Evolutionary conservation across 2,888 invertebrate genomes (phyloP), one percentile per base, ranked within the genome.

Genomic region (Ormyrus thymus): DNA sequence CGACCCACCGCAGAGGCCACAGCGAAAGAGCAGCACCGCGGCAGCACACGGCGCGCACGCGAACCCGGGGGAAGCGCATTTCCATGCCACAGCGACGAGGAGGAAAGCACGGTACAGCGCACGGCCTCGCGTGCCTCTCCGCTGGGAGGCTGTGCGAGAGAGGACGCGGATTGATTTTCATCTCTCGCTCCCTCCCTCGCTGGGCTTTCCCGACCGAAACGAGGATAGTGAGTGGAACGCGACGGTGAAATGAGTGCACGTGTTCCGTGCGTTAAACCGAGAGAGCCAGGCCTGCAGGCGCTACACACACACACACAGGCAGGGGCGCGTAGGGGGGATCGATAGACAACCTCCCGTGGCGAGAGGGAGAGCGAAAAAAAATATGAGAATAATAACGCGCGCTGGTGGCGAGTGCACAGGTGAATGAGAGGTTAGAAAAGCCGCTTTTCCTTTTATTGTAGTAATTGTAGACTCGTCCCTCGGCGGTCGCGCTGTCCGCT

Each of bases 51-150:
- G 29, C 29, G 29, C 29, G 29, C 29, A 29, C 29, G 4, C 29
- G 29, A 29, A 2, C 0, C 2, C 29, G 29, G 29, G 4, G 29
- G 29, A 29, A 29, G 29, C 29, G 29, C 29, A 68, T 77, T 82
- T 82, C 83, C 83, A 84, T 83, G 86, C 82, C 75, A 80, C 73
- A 82, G 76, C 83, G 79, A 80, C 91, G 91, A 91, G 92, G 91
- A 91, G 79, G 70, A 66, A 74, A 78, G 82, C 84, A 75, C 66
- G 66, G 75, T 68, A 71, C 29, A 1, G 4, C 29, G 0, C 29
- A 29, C 29, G 4, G 29, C 29, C 29, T 29, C 4, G 29, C 29
- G 29, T 29, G 29, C 4, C 29, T 29, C 4, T 29, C 3, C 29
- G 29, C 29, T 29, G 29, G 29, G 29, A 29, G 29, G 29, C 29